Conservation (phyloP, 1,140 invertebrate species). For the Trinorchestia longiramus region DNA sequence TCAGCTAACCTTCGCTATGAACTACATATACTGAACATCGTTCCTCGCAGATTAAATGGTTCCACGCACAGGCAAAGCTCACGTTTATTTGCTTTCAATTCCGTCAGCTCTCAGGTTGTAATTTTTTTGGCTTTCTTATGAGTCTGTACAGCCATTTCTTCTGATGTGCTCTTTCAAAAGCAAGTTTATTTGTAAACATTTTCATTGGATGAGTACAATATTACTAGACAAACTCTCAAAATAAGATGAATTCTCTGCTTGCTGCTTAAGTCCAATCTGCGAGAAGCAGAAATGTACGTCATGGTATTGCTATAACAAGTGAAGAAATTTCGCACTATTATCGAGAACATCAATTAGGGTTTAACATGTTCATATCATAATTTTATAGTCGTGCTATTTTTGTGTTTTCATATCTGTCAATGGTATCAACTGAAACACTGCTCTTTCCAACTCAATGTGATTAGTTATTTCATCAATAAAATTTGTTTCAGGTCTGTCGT, state of each 20-base stretch:
- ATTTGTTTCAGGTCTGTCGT: background rate
- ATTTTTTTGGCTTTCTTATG: background rate
- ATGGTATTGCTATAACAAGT: background rate
- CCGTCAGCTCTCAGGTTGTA: background rate
- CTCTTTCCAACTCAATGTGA: background rate
- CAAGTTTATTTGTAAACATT: background rate
- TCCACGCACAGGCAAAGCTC: too few relatives aligned
- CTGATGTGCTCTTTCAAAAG: background rate
- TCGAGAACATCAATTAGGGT: background rate
- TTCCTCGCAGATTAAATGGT: too few relatives aligned
- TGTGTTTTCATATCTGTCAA: too few relatives aligned
- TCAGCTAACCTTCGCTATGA: too few relatives aligned
- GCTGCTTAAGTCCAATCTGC: background rate
- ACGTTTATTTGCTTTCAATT: background rate
- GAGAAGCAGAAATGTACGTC: background rate
- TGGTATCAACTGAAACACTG: background rate
- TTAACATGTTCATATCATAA: background rate
- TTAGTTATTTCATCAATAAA: background rate
- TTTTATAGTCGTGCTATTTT: too few relatives aligned
- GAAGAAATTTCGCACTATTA: background rate
- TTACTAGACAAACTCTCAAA: background rate
- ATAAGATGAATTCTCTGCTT: background rate
- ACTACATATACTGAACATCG: too few relatives aligned
- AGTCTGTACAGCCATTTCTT: background rate
- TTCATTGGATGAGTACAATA: background rate